Evolutionary conservation across 2,888 invertebrate species (phyloP), one percentile per base, ranked within the genome.

Genomic region (Yponomeuta plumbellus): DNA sequence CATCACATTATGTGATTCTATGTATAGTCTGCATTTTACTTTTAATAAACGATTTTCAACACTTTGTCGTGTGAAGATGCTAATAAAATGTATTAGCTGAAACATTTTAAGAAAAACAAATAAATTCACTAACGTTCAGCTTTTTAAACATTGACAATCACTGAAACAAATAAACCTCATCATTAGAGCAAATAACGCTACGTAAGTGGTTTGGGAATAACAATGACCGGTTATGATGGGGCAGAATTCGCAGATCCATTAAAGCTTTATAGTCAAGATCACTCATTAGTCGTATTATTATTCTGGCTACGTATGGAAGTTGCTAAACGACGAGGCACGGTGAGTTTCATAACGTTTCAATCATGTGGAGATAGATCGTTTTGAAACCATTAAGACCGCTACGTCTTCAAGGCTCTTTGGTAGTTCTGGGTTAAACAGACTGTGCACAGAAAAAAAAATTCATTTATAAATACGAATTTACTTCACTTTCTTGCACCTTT

Each of bases 281-380:
- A 68, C 71, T 80, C 75, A 80, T 81, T 77, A 78, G 73, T 44
- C 44, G 44, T 44, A 17, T 44, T 34, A 80, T 81, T 74, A 82
- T 82, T 77, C 74, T 17, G 62, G 72, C 71, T 70, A 69, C 69
- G 76, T 75, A 74, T 71, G 71, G 73, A 71, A 71, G 69, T 71
- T 72, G 84, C 69, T 85, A 85, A 86, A 75, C 69, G 73, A 63
- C 26, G 67, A 58, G 67, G 67, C 81, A 79, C 79, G 81, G 71
- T 67, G 21, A n/a, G 74, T 84, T 84, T 79, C 80, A 74, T 80
- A 78, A 80, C 77, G 70, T 73, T 72, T 75, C 72, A 75, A 80
- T 80, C 77, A 80, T 79, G 75, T 76, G 76, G 68, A 74, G 40
- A 61, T 66, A 74, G 40, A 61, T 66, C 39, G 21, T 44, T 44